Evolutionary conservation across 2,888 invertebrate genomes (phyloP).

Genomic region (Acleris holmiana): DNA sequence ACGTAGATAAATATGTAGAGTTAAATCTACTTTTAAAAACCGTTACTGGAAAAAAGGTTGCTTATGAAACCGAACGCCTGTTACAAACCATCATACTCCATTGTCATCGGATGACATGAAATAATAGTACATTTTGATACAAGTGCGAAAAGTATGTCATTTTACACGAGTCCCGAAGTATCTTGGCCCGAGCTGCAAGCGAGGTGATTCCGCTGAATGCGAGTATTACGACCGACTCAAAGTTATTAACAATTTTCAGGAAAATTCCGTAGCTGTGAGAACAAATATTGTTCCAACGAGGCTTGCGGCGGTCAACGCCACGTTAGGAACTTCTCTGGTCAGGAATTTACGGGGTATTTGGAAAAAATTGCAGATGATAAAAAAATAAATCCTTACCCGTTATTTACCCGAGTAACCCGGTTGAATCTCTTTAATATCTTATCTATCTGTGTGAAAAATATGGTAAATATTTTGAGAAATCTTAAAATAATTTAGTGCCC

Average conservation of each 20-base stretch:
- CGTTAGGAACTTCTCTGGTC: neutral
- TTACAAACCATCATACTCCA: constrained; percentile 3
- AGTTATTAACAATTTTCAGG: neutral
- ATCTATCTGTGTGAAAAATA: too few species aligned
- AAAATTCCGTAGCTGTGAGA: neutral
- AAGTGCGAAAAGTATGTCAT: too few species aligned
- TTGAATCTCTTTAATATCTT: too few species aligned
- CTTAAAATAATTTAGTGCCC: too few species aligned
- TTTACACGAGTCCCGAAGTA: too few species aligned
- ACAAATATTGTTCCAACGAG: neutral
- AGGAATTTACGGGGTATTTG: neutral
- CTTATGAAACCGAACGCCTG: neutral
- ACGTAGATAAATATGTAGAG: too few species aligned
- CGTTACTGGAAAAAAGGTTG: neutral
- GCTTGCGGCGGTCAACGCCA: neutral
- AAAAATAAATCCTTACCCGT: too few species aligned
- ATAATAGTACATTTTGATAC: too few species aligned
- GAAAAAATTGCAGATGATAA: neutral
- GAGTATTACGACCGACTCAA: neutral
- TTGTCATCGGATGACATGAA: constrained; percentile 3
- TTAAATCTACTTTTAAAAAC: neutral
- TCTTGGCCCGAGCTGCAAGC: too few species aligned
- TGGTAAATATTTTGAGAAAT: too few species aligned
- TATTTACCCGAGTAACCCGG: too few species aligned
- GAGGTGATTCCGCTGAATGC: neutral